Conservation (phyloP, 2,888 invertebrate genomes). For the Lacanobia oleracea region DNA sequence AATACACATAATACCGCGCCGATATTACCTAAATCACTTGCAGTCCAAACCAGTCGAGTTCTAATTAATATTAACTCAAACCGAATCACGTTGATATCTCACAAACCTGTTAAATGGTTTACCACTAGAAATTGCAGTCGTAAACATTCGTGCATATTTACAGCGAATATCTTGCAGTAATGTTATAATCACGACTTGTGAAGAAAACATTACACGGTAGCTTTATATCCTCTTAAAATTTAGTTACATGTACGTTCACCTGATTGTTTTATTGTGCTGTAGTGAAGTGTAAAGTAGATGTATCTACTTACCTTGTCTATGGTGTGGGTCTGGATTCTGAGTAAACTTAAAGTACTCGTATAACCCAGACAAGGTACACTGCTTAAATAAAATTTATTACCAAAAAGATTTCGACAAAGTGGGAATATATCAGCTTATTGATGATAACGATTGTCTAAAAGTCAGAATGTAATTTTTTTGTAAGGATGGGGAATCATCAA, state of each 20-base stretch:
- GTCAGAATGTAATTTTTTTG: too few species aligned
- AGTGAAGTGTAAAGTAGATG: too few species aligned
- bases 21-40: constrained; percentile 33
- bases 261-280: background rate
- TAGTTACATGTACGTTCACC: background rate
- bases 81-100: constrained; percentile 41
- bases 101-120: constrained; percentile 40
- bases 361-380: too few species aligned
- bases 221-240: constrained; percentile 1
- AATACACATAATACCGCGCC: background rate
- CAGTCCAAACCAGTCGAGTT: constrained; percentile 17
- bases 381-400: background rate
- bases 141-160: constrained; percentile 31
- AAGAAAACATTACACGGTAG: background rate
- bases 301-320: too few species aligned
- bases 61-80: constrained; percentile 47
- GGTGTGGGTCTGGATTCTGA: too few species aligned
- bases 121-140: constrained; percentile 14
- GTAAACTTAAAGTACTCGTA: too few species aligned
- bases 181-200: background rate
- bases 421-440: too few species aligned
- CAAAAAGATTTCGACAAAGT: too few species aligned
- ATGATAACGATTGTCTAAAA: too few species aligned
- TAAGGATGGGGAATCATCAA: too few species aligned
- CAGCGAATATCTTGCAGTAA: constrained; percentile 1